These are phyloP conservation scores for Oryctes rhinoceros DNA, from an alignment of 1,140 invertebrate species.

Conservation along the genomic window DNA sequence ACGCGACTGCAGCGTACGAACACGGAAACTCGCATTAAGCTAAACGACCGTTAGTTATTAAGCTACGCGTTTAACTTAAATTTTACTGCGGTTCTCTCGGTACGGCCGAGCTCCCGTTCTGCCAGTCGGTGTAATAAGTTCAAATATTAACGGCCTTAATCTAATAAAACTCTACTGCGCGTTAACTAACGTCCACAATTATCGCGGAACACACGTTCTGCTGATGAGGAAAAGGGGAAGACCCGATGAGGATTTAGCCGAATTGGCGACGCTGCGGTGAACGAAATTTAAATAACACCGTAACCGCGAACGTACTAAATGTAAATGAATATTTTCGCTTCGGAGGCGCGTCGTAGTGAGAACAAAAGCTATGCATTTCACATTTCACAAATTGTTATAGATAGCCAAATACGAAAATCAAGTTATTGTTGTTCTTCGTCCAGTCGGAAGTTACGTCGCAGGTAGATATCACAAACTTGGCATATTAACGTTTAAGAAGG, in stretches of 20 bases:
- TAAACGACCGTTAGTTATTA: slow-evolving; percentile 29
- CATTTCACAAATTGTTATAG: no score
- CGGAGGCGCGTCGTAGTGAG: no score
- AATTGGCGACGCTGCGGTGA: not conserved
- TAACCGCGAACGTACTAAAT: no score
- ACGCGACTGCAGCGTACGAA: not conserved
- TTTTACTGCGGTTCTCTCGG: not conserved
- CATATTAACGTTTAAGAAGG: no score
- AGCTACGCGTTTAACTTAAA: slow-evolving; percentile 25
- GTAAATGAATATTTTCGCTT: no score
- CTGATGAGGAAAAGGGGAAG: not conserved
- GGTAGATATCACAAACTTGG: no score
- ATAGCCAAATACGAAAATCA: no score
- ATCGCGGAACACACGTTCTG: slow-evolving; percentile 3
- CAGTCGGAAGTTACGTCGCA: no score
- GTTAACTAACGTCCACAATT: slow-evolving; percentile 21
- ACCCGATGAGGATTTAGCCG: not conserved
- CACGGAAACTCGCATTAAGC: not conserved
- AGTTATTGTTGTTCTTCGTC: no score
- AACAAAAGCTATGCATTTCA: no score
- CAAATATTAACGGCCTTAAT: slow-evolving; percentile 36
- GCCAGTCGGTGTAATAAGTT: slow-evolving; percentile 4
- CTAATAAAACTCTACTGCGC: slow-evolving; percentile 32
- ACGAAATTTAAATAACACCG: no score
- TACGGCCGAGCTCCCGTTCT: not conserved